phyloP scores from a whole-genome alignment of 2,888 invertebrate genomes.

The Eledona agricola region DNA sequence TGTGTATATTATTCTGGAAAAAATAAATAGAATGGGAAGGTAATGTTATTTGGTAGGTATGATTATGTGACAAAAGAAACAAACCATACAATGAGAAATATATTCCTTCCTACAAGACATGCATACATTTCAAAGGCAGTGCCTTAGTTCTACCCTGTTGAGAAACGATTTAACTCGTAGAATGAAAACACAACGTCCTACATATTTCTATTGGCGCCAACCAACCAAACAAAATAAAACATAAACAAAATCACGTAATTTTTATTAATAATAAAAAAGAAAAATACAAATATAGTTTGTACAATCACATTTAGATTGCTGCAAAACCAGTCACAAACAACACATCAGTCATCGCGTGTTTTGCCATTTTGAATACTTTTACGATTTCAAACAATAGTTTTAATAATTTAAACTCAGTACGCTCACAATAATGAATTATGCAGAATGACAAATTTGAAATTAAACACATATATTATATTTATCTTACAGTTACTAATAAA shows the following conservation, averaged over 20 bases:
- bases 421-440: conserved; percentile 3
- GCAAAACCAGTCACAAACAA: conserved; percentile 17
- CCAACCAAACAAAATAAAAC: conserved; percentile 9
- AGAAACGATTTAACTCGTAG: conserved; percentile 18
- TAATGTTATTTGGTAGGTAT: too few relatives aligned
- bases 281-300: conserved; percentile 19
- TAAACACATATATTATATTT: conserved; percentile 26
- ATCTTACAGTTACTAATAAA: conserved; percentile 25
- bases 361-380: conserved; percentile 26
- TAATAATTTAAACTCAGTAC: conserved; percentile 13
- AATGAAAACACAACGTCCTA: conserved; percentile 29
- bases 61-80: too few relatives aligned
- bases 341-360: conserved; percentile 26
- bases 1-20: too few relatives aligned
- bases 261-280: conserved; percentile 17
- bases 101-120: conserved; percentile 37
- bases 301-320: conserved; percentile 27
- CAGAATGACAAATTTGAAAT: too few relatives aligned
- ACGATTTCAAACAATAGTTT: too few relatives aligned
- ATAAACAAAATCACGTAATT: conserved; percentile 3
- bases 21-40: too few relatives aligned
- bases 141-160: conserved; percentile 36
- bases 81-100: conserved; percentile 30
- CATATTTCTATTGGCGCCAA: neutral
- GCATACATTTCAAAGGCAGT: conserved; percentile 35